phyloP scores from a whole-genome alignment of 2,113 vertebrate genomes.

The Brachypodius melanocephalos region DNA sequence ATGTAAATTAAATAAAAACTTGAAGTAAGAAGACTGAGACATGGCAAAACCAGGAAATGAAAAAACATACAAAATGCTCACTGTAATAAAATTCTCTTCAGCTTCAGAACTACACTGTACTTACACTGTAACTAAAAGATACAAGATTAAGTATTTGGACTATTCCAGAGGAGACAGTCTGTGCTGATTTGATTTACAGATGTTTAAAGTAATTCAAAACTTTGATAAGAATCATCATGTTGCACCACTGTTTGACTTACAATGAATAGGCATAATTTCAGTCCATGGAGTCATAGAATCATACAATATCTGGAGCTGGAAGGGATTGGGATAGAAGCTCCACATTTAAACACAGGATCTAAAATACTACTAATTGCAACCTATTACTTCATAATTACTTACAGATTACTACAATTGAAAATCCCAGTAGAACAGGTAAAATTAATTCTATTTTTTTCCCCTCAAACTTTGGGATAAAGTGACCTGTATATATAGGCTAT shows the following conservation, averaged over 20 bases:
- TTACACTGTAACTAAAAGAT: neutral
- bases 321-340: neutral
- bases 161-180: neutral
- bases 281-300: neutral
- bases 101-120: neutral
- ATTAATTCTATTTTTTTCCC: neutral
- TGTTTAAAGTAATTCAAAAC: neutral
- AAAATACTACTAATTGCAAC: neutral
- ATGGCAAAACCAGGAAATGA: neutral
- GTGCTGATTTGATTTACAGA: neutral
- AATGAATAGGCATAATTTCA: neutral
- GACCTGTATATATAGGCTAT: neutral
- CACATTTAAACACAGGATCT: neutral
- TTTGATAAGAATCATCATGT: neutral
- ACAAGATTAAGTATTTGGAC: neutral
- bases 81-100: neutral
- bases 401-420: neutral
- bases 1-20: neutral
- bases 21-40: neutral
- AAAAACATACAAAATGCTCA: neutral
- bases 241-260: neutral
- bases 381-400: neutral
- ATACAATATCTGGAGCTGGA: neutral
- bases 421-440: neutral
- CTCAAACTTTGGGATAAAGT: neutral